Conservation (phyloP, 2,888 invertebrate genomes). For the Caenorhabditis virilis region DNA sequence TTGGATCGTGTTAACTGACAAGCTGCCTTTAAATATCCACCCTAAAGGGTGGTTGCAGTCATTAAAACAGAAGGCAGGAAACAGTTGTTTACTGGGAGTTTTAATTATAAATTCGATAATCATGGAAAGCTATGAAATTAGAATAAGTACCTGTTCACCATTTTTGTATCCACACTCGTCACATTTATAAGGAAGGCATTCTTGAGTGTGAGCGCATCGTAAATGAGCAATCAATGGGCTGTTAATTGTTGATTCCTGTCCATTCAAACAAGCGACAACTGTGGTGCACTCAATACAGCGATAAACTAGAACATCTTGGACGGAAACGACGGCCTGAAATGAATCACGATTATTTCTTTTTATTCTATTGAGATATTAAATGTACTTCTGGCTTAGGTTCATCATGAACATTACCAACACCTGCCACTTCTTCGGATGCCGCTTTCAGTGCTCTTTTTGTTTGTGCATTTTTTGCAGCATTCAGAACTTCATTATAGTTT, state of each 20-base stretch:
- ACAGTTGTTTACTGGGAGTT: too few relatives aligned
- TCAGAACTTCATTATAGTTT: conserved; percentile 2
- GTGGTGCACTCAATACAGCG: conserved; percentile 7
- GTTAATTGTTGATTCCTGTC: background rate
- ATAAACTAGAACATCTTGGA: conserved; percentile 2
- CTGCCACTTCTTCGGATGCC: background rate
- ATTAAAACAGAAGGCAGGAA: too few relatives aligned
- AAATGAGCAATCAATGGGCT: conserved; percentile 5
- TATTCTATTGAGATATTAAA: too few relatives aligned
- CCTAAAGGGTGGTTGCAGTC: too few relatives aligned
- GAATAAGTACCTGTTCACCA: background rate
- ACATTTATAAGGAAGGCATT: conserved; percentile 13
- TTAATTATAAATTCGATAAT: too few relatives aligned
- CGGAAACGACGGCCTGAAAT: conserved; percentile 1
- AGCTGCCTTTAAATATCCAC: too few relatives aligned
- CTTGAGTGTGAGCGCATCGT: background rate
- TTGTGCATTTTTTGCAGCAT: background rate
- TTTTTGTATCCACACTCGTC: conserved; percentile 9
- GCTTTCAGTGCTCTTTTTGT: background rate
- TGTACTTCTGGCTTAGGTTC: background rate
- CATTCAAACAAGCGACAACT: conserved; percentile 2
- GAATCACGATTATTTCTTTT: background rate
- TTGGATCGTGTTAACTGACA: too few relatives aligned
- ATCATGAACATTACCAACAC: background rate
- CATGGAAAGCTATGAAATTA: background rate